Conservation (phyloP, 2,113 vertebrate species). For the Petroica traversi region DNA sequence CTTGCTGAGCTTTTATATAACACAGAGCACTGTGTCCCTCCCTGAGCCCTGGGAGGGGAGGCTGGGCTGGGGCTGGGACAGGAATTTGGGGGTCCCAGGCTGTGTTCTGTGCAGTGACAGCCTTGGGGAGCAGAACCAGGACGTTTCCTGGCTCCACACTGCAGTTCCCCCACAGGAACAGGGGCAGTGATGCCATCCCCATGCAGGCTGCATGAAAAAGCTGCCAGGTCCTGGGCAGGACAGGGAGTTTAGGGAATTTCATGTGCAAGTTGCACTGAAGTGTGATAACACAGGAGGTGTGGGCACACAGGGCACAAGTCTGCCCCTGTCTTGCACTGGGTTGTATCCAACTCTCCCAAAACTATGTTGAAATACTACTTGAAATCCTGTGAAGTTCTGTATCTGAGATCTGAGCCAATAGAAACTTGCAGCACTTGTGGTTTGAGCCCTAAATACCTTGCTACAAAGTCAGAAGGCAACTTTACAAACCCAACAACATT, state of each 20-base stretch:
- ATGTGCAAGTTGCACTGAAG: neutral
- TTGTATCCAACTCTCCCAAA: neutral
- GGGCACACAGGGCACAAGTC: neutral
- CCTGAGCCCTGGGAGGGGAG: neutral
- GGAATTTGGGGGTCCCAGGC: neutral
- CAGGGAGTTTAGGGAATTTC: neutral
- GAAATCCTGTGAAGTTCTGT: neutral
- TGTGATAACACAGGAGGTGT: neutral
- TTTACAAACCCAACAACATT: neutral
- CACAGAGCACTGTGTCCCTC: neutral
- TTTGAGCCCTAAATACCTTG: neutral
- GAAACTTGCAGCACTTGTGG: neutral
- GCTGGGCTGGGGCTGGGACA: neutral
- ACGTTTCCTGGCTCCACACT: neutral
- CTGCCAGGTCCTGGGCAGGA: neutral
- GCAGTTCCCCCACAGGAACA: fast-evolving
- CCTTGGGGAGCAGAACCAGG: neutral
- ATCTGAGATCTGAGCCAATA: neutral
- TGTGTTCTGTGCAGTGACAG: neutral
- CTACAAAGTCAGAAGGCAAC: neutral
- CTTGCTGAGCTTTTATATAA: neutral
- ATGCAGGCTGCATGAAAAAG: neutral
- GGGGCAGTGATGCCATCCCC: neutral
- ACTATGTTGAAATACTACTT: neutral
- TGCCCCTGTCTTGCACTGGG: neutral